phyloP scores from a whole-genome alignment of 2,888 invertebrate genomes.

The Scaptomyza polygonia region DNA sequence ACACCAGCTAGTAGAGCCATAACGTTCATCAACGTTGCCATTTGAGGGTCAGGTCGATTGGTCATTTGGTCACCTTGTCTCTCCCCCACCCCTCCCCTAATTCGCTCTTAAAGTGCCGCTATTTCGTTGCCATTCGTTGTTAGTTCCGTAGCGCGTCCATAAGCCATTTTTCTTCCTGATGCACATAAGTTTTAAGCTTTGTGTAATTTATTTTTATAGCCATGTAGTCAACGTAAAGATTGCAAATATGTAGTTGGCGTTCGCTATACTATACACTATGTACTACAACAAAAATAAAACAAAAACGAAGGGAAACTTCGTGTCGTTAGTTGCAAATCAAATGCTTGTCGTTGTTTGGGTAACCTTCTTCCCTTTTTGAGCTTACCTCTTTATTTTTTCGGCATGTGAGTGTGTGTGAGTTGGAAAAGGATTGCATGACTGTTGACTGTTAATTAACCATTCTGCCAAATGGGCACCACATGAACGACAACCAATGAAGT shows the following conservation, averaged over 20 bases:
- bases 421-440: constrained; percentile 47
- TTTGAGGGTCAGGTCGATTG: constrained; percentile 71
- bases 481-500: constrained; percentile 12
- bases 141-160: constrained; percentile 71
- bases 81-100: constrained; percentile 12
- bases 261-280: constrained; percentile 14
- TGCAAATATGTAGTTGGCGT: constrained; percentile 74
- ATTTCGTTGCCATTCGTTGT: constrained; percentile 35
- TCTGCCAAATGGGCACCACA: constrained; percentile 23
- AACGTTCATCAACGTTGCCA: constrained; percentile 69
- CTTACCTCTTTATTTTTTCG: too few relatives aligned
- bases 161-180: constrained; percentile 76
- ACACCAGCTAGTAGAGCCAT: constrained; percentile 44
- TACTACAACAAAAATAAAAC: not conserved
- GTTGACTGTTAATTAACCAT: constrained; percentile 34
- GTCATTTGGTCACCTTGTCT: constrained; percentile 61
- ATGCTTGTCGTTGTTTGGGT: constrained; percentile 28
- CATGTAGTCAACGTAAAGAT: constrained; percentile 73
- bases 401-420: not conserved
- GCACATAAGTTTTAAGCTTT: constrained; percentile 78
- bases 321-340: constrained; percentile 64
- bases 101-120: constrained; percentile 4
- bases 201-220: constrained; percentile 77
- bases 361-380: too few relatives aligned
- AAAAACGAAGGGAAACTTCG: constrained; percentile 19